Percentiles rank a stretch among this genome's conserved stretches.
These are phyloP conservation scores for Drosophila mimetica DNA, from an alignment of 2,888 invertebrate species.

Conservation along the genomic window DNA sequence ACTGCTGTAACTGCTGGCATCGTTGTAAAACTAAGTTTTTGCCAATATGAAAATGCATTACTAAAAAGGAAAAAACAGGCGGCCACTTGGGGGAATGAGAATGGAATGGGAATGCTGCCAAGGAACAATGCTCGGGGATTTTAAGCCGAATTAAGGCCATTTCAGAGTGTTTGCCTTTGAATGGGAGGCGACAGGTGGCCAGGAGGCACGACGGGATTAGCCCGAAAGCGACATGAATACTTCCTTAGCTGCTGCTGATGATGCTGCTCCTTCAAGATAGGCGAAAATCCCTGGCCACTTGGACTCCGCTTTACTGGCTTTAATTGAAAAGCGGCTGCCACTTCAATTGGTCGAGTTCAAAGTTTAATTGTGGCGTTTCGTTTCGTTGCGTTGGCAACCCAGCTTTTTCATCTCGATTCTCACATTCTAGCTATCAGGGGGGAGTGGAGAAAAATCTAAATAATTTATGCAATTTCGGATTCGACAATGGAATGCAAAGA, in stretches of 20 bases:
- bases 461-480: constrained; percentile 71
- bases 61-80: constrained; percentile 32
- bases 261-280: constrained; percentile 24
- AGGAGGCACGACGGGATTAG: constrained; percentile 29
- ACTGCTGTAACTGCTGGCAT: constrained; percentile 24
- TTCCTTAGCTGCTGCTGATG: constrained; percentile 10
- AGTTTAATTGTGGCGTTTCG: constrained; percentile 63
- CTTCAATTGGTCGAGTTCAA: constrained; percentile 63
- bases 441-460: constrained; percentile 57
- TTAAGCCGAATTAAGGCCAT: constrained; percentile 79
- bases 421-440: neutral
- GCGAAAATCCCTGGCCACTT: constrained; percentile 12
- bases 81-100: constrained; percentile 39
- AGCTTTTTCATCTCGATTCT: neutral
- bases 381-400: constrained; percentile 5
- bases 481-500: constrained; percentile 60
- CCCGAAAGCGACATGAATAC: constrained; percentile 1
- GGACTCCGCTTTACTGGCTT: constrained; percentile 38
- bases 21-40: constrained; percentile 71
- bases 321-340: constrained; percentile 53
- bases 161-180: constrained; percentile 68
- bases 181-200: constrained; percentile 68
- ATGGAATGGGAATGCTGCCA: constrained; percentile 12
- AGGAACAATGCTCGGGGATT: constrained; percentile 73
- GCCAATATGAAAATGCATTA: constrained; percentile 76